These are phyloP conservation scores for Carassius gibelio DNA, from an alignment of 2,113 vertebrate genomes.

Conservation along the genomic window DNA sequence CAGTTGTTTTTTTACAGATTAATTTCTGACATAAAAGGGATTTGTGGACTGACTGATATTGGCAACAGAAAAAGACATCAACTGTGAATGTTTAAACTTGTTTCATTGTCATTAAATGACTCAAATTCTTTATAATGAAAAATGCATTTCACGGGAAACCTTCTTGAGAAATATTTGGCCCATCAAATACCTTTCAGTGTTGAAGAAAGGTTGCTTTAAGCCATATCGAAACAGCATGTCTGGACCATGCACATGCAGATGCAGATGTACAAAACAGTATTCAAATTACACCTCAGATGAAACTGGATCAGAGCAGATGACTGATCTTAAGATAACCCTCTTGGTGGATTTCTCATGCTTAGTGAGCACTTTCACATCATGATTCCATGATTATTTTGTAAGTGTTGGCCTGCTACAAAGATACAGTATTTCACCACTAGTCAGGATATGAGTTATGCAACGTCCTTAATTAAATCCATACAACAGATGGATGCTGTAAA, in stretches of 20 bases:
- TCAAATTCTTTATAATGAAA: background rate
- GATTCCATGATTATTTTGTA: background rate
- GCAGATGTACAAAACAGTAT: too few species aligned
- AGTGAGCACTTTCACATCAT: background rate
- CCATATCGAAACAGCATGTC: background rate
- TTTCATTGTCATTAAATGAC: background rate
- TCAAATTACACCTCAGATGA: background rate
- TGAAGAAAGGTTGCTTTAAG: background rate
- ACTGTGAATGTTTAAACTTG: slow-evolving; percentile 5
- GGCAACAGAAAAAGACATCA: background rate
- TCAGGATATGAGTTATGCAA: background rate
- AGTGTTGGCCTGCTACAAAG: background rate
- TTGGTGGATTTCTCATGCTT: background rate
- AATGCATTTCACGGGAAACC: background rate
- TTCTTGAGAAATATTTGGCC: background rate
- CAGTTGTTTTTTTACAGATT: background rate
- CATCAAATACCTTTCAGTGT: background rate
- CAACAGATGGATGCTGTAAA: background rate
- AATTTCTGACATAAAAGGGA: background rate
- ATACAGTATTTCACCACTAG: background rate
- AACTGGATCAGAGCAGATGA: background rate
- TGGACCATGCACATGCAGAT: background rate
- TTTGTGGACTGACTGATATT: background rate
- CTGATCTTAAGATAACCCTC: background rate
- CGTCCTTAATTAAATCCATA: background rate